Conservation (phyloP, 2,888 invertebrate genomes). For the Eristalis tenax region DNA sequence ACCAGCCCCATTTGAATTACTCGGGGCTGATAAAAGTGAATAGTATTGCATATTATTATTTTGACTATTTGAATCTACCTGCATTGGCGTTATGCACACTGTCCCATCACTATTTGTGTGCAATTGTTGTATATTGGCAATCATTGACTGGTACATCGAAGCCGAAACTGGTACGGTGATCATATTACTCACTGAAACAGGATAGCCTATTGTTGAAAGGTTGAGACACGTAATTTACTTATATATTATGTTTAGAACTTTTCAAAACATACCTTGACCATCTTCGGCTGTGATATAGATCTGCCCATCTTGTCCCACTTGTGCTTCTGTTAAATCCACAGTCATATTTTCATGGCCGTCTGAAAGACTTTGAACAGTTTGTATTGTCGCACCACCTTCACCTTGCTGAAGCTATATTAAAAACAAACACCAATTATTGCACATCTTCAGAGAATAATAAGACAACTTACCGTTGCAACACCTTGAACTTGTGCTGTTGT, state of each 20-base stretch:
- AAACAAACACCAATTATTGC: not conserved
- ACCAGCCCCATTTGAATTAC: conserved; percentile 56
- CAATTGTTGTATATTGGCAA: conserved; percentile 92
- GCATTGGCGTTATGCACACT: conserved; percentile 92
- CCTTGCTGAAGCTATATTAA: conserved; percentile 85
- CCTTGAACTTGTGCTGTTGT: conserved; percentile 96
- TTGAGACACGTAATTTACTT: not conserved
- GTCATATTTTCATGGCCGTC: conserved; percentile 90
- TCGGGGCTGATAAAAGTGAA: conserved; percentile 60
- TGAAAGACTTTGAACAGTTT: conserved; percentile 87
- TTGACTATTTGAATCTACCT: conserved; percentile 84
- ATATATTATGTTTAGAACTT: not conserved
- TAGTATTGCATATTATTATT: conserved; percentile 73
- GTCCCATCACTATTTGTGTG: conserved; percentile 88
- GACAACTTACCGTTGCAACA: conserved; percentile 78
- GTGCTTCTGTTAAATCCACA: conserved; percentile 95
- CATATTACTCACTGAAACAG: conserved; percentile 94
- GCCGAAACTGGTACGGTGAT: conserved; percentile 97
- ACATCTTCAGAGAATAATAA: not conserved
- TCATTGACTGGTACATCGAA: conserved; percentile 98
- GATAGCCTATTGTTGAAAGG: conserved; percentile 81
- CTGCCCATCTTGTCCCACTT: conserved; percentile 95
- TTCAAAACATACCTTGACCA: conserved; percentile 88
- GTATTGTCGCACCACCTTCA: conserved; percentile 84
- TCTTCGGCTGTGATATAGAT: conserved; percentile 97